Percentiles rank a stretch among this genome's conserved stretches.
phyloP scores from a whole-genome alignment of 2,113 vertebrate genomes.

The Diphyllodes magnificus region DNA sequence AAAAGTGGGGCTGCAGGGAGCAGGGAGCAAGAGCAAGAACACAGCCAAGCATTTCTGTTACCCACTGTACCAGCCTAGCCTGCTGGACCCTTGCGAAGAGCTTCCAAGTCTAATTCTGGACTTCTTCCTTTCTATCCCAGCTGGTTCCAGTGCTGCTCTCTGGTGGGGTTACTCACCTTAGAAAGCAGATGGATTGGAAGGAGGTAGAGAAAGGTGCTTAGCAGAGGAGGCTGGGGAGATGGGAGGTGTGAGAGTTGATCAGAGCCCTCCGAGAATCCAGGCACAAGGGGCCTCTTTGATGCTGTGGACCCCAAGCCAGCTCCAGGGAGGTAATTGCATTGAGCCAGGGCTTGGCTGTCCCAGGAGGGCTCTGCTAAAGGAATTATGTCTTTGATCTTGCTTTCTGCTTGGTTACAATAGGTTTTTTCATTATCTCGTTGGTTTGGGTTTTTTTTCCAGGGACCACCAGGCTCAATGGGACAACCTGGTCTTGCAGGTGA shows the following conservation, averaged over 20 bases:
- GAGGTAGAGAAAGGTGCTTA: neutral
- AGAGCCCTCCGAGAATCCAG: neutral
- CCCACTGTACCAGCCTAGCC: neutral
- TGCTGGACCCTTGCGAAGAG: neutral
- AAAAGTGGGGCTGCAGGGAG: neutral
- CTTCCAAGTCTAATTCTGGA: neutral
- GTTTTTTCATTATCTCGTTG: slow-evolving; percentile 10
- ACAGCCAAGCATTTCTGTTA: neutral
- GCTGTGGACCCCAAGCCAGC: neutral
- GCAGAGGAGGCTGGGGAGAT: neutral
- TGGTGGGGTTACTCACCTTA: neutral
- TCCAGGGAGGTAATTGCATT: slow-evolving; percentile 19
- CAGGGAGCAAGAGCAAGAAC: neutral
- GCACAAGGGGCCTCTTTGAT: neutral
- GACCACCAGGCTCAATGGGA: slow-evolving; percentile 80
- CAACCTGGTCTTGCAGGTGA: slow-evolving; percentile 86
- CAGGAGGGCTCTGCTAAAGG: slow-evolving; percentile 32
- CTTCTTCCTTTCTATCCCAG: neutral
- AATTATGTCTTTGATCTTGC: slow-evolving; percentile 50
- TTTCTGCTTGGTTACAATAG: slow-evolving; percentile 12
- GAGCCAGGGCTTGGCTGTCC: neutral
- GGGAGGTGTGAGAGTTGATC: neutral
- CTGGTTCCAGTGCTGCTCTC: neutral
- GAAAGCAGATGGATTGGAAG: neutral
- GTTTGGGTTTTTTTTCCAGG: slow-evolving; percentile 66